Conservation (phyloP, 2,113 vertebrate species). For the Petroica traversi region DNA sequence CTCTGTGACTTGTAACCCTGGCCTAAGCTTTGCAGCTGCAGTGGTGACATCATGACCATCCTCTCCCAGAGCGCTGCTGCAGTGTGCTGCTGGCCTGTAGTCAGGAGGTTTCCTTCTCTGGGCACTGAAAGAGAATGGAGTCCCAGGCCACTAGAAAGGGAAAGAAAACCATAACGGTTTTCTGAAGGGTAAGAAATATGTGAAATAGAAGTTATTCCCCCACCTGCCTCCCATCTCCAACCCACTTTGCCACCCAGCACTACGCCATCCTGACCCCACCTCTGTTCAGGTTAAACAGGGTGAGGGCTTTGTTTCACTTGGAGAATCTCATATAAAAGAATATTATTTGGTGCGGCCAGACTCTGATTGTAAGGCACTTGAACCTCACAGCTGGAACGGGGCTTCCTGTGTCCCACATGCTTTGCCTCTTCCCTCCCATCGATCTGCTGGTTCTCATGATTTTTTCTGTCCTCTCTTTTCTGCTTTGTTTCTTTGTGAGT, state of each 20-base stretch:
- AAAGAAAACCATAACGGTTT: neutral
- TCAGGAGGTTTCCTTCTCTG: neutral
- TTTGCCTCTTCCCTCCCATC: constrained; percentile 26
- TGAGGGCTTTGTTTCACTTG: constrained; percentile 1
- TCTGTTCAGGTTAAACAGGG: neutral
- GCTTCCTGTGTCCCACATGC: neutral
- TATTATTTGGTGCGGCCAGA: constrained; percentile 2
- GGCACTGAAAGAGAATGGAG: neutral
- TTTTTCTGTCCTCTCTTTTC: constrained; percentile 13
- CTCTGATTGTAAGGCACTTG: neutral
- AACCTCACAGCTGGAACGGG: neutral
- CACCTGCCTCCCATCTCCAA: neutral
- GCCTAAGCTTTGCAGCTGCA: neutral
- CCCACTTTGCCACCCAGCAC: neutral
- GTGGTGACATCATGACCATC: neutral
- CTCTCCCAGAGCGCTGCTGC: neutral
- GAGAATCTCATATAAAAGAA: neutral
- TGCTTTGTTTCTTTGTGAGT: constrained; percentile 57
- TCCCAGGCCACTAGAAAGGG: neutral
- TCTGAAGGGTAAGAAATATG: neutral
- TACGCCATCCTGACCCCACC: neutral
- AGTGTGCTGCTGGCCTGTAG: neutral
- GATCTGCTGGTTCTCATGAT: constrained; percentile 37
- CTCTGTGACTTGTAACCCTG: neutral
- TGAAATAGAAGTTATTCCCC: neutral